phyloP scores from a whole-genome alignment of 2,797 vertebrate genomes.

The Pangasius larnaudii region DNA sequence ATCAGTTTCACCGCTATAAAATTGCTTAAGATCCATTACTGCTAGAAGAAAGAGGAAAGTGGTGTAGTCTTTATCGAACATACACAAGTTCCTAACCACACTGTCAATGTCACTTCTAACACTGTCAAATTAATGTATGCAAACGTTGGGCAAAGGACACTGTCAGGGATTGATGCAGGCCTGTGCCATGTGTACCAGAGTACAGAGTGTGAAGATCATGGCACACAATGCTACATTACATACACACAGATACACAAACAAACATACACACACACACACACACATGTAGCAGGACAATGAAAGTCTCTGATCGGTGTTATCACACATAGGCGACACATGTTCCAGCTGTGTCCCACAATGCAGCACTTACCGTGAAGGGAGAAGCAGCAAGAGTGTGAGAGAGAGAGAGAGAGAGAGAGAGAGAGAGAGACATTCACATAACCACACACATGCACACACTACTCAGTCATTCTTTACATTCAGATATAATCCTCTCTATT shows the following conservation, averaged over 20 bases:
- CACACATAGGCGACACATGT: conserved; percentile 30
- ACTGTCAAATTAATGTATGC: neutral
- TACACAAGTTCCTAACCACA: neutral
- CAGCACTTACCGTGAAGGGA: neutral
- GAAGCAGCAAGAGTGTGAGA: conserved; percentile 13
- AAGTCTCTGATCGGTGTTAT: conserved; percentile 26
- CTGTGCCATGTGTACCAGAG: neutral
- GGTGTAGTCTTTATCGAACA: neutral
- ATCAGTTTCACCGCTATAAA: neutral
- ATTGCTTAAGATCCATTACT: neutral
- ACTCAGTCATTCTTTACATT: neutral
- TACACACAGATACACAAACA: conserved; percentile 34
- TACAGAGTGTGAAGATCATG: neutral
- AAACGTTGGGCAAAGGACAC: neutral
- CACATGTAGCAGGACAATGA: conserved; percentile 35
- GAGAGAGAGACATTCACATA: neutral
- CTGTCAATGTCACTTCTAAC: neutral
- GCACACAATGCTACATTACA: conserved; percentile 34
- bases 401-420: conserved; percentile 24
- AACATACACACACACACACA: conserved; percentile 28
- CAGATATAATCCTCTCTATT: neutral
- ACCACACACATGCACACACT: neutral
- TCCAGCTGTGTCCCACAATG: conserved; percentile 9
- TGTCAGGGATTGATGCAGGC: neutral
- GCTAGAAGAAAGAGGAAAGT: neutral